Base-by-base conservation (phyloP, 2,888 invertebrate genomes). In the Himalopsyche japonica region DNA sequence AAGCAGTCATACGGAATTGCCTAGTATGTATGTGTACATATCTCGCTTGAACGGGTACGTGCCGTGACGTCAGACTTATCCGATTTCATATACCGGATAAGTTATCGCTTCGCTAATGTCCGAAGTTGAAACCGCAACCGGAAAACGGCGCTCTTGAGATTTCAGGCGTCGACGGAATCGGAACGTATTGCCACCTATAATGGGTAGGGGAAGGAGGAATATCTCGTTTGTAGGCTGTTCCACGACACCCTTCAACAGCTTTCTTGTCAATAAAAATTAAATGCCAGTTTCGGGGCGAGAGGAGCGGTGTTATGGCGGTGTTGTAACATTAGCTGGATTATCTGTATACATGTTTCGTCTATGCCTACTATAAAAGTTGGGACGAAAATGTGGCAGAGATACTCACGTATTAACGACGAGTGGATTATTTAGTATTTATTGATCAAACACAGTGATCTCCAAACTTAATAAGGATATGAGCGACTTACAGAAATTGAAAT, bases 41-140 rank as follows among this genome's bases (percentile, higher is more conserved):
- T 15, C 43, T 12, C 4, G 43, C 43, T 15, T 43, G 43, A 15
- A 15, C 6, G 24, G 20, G 24, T 57, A n/a, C 20, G 57, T 57
- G 57, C 20, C 57, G 57, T 20, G 6, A 57, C 20, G 57, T 57
- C 20, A 57, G 57, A 57, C 57, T 57, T 57, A 57, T 57, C 57
- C 57, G 57, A 57, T 57, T 57, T 57, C 57, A 57, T 57, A 57
- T 57, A 57, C 20, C 57, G 57, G 57, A 57, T 57, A 57, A 57
- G 57, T 57, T 57, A 57, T 57, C 57, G 57, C 57, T n/a, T n/a
- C 57, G 78, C 78, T 78, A 78, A 78, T 78, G 78, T 78, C 37
- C 32, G 37, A 78, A 78, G 78, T 78, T 78, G 78, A 37, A 37
- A 78, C 37, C 78, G 57, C 57, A 57, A 20, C 57, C 57, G 57